These are phyloP conservation scores for Barnardius zonarius DNA, from an alignment of 2,113 vertebrate species.

Conservation along the genomic window DNA sequence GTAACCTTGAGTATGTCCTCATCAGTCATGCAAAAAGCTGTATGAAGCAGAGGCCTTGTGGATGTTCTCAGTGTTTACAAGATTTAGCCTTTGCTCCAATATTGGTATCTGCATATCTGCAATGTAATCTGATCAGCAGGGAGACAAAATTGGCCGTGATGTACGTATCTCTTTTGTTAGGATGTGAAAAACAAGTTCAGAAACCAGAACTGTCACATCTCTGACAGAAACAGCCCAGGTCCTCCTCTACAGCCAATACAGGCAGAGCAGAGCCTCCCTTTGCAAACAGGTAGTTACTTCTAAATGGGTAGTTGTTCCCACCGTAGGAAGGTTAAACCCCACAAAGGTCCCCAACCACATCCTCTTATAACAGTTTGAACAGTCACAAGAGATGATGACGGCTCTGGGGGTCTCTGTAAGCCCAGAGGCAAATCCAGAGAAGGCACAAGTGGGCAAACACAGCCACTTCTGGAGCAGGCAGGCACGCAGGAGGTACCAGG, in stretches of 20 bases:
- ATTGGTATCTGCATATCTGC: neutral
- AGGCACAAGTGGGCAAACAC: neutral
- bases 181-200: neutral
- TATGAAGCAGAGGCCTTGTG: neutral
- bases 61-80: neutral
- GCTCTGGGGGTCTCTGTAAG: neutral
- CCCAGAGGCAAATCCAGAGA: neutral
- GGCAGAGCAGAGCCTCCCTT: neutral
- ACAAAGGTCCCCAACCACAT: neutral
- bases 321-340: neutral
- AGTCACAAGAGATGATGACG: accelerated
- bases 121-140: neutral
- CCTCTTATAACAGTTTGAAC: neutral
- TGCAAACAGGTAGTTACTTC: neutral
- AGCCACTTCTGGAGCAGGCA: neutral
- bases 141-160: neutral
- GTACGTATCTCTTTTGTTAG: neutral
- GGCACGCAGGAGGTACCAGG: neutral
- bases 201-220: neutral
- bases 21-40: neutral
- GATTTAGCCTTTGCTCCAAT: neutral
- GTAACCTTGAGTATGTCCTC: slow-evolving; percentile 37
- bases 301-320: neutral
- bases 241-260: neutral
- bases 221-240: neutral